Evolutionary conservation across 2,797 vertebrate genomes (phyloP).

Genomic region (Stomatorhinus walkeri): DNA sequence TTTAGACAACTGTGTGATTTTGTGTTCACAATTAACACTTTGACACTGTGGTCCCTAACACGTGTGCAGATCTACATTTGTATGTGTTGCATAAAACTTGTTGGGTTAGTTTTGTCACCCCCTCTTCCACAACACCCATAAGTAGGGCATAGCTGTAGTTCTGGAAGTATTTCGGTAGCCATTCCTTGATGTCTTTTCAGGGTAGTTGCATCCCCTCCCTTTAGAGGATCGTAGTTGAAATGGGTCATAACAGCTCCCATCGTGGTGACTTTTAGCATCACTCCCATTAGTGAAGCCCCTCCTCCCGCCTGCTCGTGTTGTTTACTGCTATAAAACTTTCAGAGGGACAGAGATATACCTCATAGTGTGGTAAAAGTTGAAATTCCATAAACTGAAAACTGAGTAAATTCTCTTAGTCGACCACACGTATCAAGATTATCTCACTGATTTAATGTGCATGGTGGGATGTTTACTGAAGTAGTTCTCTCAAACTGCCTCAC

Average conservation of each 20-base stretch:
- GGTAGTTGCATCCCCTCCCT: neutral
- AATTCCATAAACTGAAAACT: neutral
- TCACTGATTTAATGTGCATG: neutral
- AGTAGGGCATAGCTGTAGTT: slow-evolving; percentile 9
- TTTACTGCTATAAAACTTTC: neutral
- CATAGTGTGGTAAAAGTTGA: neutral
- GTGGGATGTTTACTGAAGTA: neutral
- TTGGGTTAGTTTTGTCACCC: neutral
- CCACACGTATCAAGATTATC: neutral
- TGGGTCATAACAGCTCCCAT: neutral
- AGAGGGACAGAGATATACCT: neutral
- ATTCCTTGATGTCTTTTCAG: slow-evolving; percentile 17
- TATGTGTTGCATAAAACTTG: neutral
- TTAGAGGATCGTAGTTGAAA: neutral
- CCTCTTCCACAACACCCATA: neutral
- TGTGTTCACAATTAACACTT: neutral
- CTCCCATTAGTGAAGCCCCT: neutral
- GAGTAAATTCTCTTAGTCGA: neutral
- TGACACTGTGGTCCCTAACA: neutral
- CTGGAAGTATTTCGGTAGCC: neutral
- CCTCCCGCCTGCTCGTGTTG: neutral
- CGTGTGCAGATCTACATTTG: neutral
- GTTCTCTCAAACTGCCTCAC: neutral
- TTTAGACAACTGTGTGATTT: neutral
- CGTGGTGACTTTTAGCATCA: neutral